Evolutionary conservation across 1,140 invertebrate genomes (phyloP), one percentile per base, ranked within the genome.

Genomic region (Pseudomyrmex pallidus): DNA sequence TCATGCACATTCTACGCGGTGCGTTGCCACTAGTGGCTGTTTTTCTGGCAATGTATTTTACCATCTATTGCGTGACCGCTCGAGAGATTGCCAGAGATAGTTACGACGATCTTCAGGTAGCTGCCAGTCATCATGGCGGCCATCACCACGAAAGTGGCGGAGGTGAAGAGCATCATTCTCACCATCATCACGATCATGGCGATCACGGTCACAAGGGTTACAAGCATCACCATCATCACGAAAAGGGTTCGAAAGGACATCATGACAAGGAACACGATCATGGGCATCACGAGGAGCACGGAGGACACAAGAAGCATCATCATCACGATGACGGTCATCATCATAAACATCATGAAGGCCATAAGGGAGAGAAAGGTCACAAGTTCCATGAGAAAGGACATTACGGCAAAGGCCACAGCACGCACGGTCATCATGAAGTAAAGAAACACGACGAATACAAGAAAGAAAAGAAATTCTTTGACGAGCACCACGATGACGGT

Each of bases 401-500:
- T 63, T 96, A 95, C 59, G 95, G 96, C 46, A 96, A 96, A 85
- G 96, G 96, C 0, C 96, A 96, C 86, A 96, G 96, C 74, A 96
- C 96, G 13, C 95, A 95, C 90, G 97, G 97, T 20, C 91, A 93
- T 22, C 96, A 97, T 89, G 96, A 96, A 85, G 95, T 96, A 1
- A 96, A 96, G 90, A 96, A 97, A 86, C 91, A 96, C 74, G 96
- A 97, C 92, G 96, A 97, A 89, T 96, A 95, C 91, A 96, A 96
- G 89, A 97, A 97, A 88, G 95, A 96, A 77, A 96, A 96, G 80
- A 95, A 96, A 22, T 97, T 96, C 91, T 96, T 97, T 92, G 96
- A 97, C 91, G 97, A 97, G 89, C 96, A 97, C 88, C 96, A 97
- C 92, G 97, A 97, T 87, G 96, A 97, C 76, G 97, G 97, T 74